Evolutionary conservation across 1,140 invertebrate species (phyloP).

Genomic region (Drosophila chauvacae): DNA sequence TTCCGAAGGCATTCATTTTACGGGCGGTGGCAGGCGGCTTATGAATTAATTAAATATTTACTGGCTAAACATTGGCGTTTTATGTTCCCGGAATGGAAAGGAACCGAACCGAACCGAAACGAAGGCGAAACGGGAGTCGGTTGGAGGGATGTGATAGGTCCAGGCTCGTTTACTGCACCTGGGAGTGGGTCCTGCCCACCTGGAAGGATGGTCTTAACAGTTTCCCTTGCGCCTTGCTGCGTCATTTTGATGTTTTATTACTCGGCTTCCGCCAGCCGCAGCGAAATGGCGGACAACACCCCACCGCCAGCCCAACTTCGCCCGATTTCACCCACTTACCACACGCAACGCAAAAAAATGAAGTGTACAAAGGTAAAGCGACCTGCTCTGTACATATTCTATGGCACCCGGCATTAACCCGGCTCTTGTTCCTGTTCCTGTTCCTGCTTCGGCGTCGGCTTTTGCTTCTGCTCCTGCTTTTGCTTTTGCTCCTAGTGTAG

Average conservation of each 20-base stretch:
- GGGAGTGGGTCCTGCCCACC: conserved; percentile 16
- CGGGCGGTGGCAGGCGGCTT: conserved; percentile 51
- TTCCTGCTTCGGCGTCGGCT: background rate
- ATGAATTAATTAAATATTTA: conserved; percentile 82
- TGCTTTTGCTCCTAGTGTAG: background rate
- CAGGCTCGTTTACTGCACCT: conserved; percentile 45
- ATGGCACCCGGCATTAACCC: conserved; percentile 44
- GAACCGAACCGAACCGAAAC: conserved; percentile 7
- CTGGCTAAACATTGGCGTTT: conserved; percentile 73
- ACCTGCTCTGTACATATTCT: conserved; percentile 35
- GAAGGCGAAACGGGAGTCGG: background rate
- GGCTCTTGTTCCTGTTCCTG: conserved; percentile 28
- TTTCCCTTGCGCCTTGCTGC: conserved; percentile 64
- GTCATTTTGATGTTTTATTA: conserved; percentile 80
- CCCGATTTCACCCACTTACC: conserved; percentile 20
- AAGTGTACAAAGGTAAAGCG: conserved; percentile 59
- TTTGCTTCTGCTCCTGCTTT: background rate
- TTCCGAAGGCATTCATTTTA: conserved; percentile 43
- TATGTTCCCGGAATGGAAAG: conserved; percentile 46
- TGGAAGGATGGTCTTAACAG: conserved; percentile 55
- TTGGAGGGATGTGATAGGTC: background rate
- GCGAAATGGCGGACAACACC: conserved; percentile 27
- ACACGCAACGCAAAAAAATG: conserved; percentile 40
- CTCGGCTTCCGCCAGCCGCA: conserved; percentile 83
- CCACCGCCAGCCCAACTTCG: background rate